A percentile compares a stretch with the other conserved stretches of the same genome.
Evolutionary conservation across 2,888 invertebrate species (phyloP).

Genomic region (Sesia bembeciformis): DNA sequence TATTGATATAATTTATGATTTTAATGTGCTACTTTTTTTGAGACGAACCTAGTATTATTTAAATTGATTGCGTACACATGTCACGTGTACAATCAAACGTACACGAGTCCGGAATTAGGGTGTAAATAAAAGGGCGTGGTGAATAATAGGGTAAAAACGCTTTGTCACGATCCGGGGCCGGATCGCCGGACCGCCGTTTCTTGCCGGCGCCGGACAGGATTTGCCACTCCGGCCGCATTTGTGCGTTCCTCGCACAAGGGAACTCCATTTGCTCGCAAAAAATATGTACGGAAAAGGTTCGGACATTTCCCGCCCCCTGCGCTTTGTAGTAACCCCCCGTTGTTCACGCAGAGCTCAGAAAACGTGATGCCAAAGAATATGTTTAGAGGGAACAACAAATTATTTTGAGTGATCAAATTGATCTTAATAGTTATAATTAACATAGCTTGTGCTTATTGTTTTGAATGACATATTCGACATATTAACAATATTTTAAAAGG

Average conservation of each 20-base stretch:
- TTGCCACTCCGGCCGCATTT: conserved; percentile 45
- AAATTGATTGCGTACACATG: too few relatives aligned
- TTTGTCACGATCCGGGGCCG: conserved; percentile 32
- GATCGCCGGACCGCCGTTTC: conserved; percentile 24
- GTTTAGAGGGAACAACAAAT: too few relatives aligned
- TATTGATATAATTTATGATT: too few relatives aligned
- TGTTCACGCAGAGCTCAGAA: conserved; percentile 17
- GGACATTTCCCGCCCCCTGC: neutral
- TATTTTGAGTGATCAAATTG: too few relatives aligned
- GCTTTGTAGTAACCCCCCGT: conserved; percentile 1
- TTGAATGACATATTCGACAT: too few relatives aligned
- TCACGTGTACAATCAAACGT: too few relatives aligned
- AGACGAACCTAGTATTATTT: too few relatives aligned
- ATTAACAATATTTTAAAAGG: too few relatives aligned
- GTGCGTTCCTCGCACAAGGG: conserved; percentile 47
- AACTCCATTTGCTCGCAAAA: conserved; percentile 62
- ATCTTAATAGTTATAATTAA: too few relatives aligned
- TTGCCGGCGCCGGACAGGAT: conserved; percentile 40
- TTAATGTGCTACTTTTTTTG: too few relatives aligned
- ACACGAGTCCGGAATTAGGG: conserved; percentile 6
- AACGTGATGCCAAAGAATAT: too few relatives aligned
- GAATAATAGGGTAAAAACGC: conserved; percentile 38
- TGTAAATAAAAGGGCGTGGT: conserved; percentile 19
- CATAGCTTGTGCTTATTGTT: too few relatives aligned
- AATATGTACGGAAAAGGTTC: conserved; percentile 39